Conservation (phyloP, 2,888 invertebrate genomes). For the Eupithecia exiguata region DNA sequence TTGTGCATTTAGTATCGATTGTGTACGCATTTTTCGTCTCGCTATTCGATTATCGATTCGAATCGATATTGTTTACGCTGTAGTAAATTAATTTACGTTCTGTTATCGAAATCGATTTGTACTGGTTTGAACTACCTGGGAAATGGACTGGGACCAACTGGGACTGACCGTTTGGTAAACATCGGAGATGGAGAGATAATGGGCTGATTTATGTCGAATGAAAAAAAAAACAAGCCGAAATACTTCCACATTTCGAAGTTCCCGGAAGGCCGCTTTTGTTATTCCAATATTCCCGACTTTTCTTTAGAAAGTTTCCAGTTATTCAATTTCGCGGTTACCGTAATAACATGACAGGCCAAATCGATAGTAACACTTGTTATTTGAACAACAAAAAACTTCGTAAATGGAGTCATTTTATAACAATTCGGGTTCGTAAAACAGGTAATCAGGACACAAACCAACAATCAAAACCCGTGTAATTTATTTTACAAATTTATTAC, state of each 20-base stretch:
- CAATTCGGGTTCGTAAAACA: constrained; percentile 73
- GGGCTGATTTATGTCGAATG: constrained; percentile 40
- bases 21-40: constrained; percentile 66
- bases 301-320: constrained; percentile 60
- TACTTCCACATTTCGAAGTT: constrained; percentile 38
- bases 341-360: constrained; percentile 71
- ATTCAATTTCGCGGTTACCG: constrained; percentile 68
- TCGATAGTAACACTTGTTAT: constrained; percentile 76
- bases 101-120: constrained; percentile 66
- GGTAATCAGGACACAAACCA: constrained; percentile 78
- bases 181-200: constrained; percentile 37
- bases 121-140: constrained; percentile 46
- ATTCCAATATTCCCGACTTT: constrained; percentile 33
- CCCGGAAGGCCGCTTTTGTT: constrained; percentile 45
- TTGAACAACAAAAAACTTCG: constrained; percentile 66
- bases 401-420: constrained; percentile 79
- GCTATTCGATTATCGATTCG: constrained; percentile 52
- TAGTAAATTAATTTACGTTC: constrained; percentile 56
- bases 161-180: constrained; percentile 23
- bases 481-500: constrained; percentile 77
- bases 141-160: constrained; percentile 26
- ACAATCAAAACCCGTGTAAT: constrained; percentile 77
- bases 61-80: constrained; percentile 51
- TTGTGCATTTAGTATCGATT: constrained; percentile 64
- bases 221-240: constrained; percentile 30